phyloP scores from a whole-genome alignment of 2,797 vertebrate species.

The Anguilla pacifica region DNA sequence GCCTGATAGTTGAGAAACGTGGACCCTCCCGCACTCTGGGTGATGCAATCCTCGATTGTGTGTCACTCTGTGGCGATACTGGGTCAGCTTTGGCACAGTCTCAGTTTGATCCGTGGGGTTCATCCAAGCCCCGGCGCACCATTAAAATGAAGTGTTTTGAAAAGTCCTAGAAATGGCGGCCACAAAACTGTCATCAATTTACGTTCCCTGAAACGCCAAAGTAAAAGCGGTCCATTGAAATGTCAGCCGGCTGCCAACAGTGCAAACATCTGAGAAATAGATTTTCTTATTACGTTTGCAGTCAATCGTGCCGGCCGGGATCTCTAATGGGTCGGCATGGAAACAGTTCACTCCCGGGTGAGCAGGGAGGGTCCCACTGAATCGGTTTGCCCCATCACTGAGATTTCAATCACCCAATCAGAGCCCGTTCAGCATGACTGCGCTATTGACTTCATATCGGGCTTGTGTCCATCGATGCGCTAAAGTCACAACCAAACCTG shows the following conservation, averaged over 20 bases:
- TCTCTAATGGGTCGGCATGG: constrained; percentile 89
- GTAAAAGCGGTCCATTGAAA: constrained; percentile 75
- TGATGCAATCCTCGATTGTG: background rate
- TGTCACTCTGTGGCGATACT: too few species aligned
- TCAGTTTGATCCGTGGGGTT: background rate
- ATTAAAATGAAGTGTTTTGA: background rate
- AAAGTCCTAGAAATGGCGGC: background rate
- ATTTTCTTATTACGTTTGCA: constrained; percentile 87
- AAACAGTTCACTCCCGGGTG: constrained; percentile 85
- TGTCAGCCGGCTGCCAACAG: constrained; percentile 70
- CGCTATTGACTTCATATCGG: constrained; percentile 88
- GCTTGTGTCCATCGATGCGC: constrained; percentile 88
- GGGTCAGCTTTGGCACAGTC: background rate
- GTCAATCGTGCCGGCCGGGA: constrained; percentile 85
- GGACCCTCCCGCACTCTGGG: background rate
- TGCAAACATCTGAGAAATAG: constrained; percentile 83
- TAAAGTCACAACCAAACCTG: constrained; percentile 59
- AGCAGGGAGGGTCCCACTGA: constrained; percentile 75
- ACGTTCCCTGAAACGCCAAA: constrained; percentile 53
- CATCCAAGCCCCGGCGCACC: too few species aligned
- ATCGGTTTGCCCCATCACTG: constrained; percentile 92
- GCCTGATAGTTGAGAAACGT: too few species aligned
- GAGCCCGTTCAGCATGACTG: constrained; percentile 81
- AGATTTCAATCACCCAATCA: constrained; percentile 98
- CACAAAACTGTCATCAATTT: background rate